Evolutionary conservation across 1,140 invertebrate genomes (phyloP).

Genomic region (Goniozus legneri): DNA sequence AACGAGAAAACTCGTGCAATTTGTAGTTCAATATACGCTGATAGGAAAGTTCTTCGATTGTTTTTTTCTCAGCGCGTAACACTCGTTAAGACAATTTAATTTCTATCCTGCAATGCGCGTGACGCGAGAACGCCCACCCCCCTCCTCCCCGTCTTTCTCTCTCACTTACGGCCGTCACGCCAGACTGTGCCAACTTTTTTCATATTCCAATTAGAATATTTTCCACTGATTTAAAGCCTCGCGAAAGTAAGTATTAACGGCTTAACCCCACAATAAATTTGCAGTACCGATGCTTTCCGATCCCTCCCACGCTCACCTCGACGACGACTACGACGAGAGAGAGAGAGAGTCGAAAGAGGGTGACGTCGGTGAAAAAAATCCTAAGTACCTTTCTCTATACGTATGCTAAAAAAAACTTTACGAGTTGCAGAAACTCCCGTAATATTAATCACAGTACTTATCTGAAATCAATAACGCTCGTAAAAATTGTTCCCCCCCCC

Average conservation of each 20-base stretch:
- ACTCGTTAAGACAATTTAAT: conserved; percentile 37
- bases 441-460: conserved; percentile 51
- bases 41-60: conserved; percentile 32
- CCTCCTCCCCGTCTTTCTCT: conserved; percentile 2
- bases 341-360: conserved; percentile 3
- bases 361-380: no score
- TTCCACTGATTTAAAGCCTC: conserved; percentile 52
- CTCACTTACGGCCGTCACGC: conserved; percentile 10
- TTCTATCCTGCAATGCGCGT: conserved; percentile 29
- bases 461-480: conserved; percentile 42
- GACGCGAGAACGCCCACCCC: conserved; percentile 5
- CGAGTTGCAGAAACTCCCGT: conserved; percentile 51
- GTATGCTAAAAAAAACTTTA: conserved; percentile 50
- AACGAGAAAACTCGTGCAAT: conserved; percentile 1
- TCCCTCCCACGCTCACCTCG: neutral
- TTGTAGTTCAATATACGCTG: conserved; percentile 20
- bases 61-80: conserved; percentile 19
- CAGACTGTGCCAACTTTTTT: conserved; percentile 50
- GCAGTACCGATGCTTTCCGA: conserved; percentile 39
- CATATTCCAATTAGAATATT: conserved; percentile 57
- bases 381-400: no score
- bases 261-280: conserved; percentile 50
- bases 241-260: conserved; percentile 50
- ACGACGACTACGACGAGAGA: no score
- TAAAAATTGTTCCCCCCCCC: conserved; percentile 39